Percentiles rank a stretch among this genome's conserved stretches.
phyloP scores from a whole-genome alignment of 2,113 vertebrate genomes.

The Callocephalon fimbriatum region DNA sequence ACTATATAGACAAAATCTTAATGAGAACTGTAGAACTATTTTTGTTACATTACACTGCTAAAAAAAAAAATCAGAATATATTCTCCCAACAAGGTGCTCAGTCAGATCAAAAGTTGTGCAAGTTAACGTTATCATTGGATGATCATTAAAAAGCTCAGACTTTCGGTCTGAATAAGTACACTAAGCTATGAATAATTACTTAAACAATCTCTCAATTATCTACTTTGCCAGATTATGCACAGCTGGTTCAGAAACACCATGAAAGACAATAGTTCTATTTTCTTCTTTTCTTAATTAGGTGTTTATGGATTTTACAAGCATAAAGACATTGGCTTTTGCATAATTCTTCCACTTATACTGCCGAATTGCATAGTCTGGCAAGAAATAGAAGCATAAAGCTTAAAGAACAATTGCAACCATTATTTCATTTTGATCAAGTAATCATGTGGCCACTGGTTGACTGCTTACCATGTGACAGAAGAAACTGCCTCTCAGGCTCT shows the following conservation, averaged over 20 bases:
- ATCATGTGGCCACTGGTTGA: not conserved
- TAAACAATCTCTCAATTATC: not conserved
- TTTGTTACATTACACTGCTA: not conserved
- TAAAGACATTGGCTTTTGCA: not conserved
- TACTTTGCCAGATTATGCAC: not conserved
- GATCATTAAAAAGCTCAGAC: not conserved
- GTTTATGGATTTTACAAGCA: not conserved
- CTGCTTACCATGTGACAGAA: not conserved
- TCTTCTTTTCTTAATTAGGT: not conserved
- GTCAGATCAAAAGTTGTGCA: not conserved
- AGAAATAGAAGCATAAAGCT: not conserved
- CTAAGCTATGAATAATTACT: not conserved
- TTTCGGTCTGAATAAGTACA: not conserved
- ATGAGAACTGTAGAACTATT: not conserved
- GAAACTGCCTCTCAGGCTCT: not conserved
- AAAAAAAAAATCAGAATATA: not conserved
- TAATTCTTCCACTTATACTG: not conserved
- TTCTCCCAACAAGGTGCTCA: not conserved
- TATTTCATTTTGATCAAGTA: not conserved
- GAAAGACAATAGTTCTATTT: not conserved
- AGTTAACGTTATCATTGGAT: not conserved
- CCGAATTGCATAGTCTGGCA: not conserved
- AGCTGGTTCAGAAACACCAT: not conserved
- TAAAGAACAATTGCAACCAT: not conserved
- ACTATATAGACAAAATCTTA: not conserved